A percentile compares a stretch with the other conserved stretches of the same genome.
phyloP scores from a whole-genome alignment of 2,797 vertebrate genomes.

The Sebastes iracundus region DNA sequence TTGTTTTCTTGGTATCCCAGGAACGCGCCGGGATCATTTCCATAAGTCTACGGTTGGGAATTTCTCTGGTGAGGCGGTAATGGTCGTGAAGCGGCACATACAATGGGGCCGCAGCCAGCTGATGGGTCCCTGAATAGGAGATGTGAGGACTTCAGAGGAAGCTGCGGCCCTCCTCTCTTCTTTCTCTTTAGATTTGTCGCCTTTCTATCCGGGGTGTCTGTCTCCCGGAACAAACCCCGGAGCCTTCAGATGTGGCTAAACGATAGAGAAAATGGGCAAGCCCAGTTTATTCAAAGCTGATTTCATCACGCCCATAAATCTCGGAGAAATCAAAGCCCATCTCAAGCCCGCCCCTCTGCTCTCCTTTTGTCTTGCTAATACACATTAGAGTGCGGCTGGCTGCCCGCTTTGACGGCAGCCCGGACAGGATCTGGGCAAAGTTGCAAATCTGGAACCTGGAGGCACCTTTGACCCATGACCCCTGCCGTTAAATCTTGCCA shows the following conservation, averaged over 20 bases:
- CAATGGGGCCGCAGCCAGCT: slow-evolving; percentile 70
- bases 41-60: slow-evolving; percentile 46
- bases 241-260: slow-evolving; percentile 88
- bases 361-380: slow-evolving; percentile 96
- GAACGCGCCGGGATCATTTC: slow-evolving; percentile 57
- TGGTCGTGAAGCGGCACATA: slow-evolving; percentile 52
- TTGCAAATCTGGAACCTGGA: slow-evolving; percentile 91
- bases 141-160: slow-evolving; percentile 80
- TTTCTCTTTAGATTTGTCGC: slow-evolving; percentile 86
- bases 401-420: slow-evolving; percentile 90
- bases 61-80: slow-evolving; percentile 49
- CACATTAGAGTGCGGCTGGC: slow-evolving; percentile 92
- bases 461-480: slow-evolving; percentile 87
- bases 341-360: slow-evolving; percentile 61
- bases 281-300: slow-evolving; percentile 83
- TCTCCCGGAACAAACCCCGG: slow-evolving; percentile 83
- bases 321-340: slow-evolving; percentile 92
- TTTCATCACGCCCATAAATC: slow-evolving; percentile 97
- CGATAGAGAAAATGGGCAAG: slow-evolving; percentile 88
- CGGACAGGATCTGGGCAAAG: slow-evolving; percentile 85
- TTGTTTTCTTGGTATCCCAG: slow-evolving; percentile 52
- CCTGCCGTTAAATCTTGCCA: slow-evolving; percentile 75
- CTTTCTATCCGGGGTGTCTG: slow-evolving; percentile 85
- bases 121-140: slow-evolving; percentile 72
- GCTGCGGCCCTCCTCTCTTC: slow-evolving; percentile 65